Evolutionary conservation across 2,797 vertebrate species (phyloP).

Genomic region (Petrocephalus schoutedeni): DNA sequence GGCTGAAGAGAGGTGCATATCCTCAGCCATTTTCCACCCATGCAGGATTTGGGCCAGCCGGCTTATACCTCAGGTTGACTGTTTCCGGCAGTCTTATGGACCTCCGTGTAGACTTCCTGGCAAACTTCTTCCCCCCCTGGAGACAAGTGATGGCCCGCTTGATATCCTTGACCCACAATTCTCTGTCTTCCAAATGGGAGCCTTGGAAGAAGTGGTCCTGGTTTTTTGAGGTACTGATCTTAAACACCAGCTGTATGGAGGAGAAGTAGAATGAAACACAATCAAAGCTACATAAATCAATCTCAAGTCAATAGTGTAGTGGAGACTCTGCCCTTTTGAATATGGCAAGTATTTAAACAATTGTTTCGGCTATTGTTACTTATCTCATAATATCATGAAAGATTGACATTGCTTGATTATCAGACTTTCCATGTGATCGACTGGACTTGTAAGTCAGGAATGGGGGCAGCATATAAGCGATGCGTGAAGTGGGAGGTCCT

Average conservation of each 20-base stretch:
- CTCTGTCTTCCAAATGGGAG: constrained; percentile 82
- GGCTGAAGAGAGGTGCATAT: background rate
- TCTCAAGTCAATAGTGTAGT: background rate
- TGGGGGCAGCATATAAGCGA: background rate
- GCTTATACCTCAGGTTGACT: constrained; percentile 75
- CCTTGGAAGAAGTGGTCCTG: constrained; percentile 96
- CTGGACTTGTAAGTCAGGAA: background rate
- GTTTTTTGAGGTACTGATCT: constrained; percentile 77
- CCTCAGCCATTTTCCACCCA: background rate
- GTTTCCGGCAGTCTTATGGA: constrained; percentile 84
- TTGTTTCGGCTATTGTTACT: background rate
- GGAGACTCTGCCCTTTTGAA: background rate
- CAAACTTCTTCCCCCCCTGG: constrained; percentile 79
- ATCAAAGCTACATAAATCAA: background rate
- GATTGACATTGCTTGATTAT: background rate
- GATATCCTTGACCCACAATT: constrained; percentile 85
- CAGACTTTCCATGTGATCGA: background rate
- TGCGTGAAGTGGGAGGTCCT: background rate
- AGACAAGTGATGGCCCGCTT: constrained; percentile 74
- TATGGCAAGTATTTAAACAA: background rate
- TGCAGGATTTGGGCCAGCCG: background rate
- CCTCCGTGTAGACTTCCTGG: constrained; percentile 84
- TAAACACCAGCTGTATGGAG: constrained; percentile 79
- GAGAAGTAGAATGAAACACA: background rate
- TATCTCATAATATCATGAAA: background rate